phyloP scores from a whole-genome alignment of 64 coral and sea anemone species.

The Porites australiensis region DNA sequence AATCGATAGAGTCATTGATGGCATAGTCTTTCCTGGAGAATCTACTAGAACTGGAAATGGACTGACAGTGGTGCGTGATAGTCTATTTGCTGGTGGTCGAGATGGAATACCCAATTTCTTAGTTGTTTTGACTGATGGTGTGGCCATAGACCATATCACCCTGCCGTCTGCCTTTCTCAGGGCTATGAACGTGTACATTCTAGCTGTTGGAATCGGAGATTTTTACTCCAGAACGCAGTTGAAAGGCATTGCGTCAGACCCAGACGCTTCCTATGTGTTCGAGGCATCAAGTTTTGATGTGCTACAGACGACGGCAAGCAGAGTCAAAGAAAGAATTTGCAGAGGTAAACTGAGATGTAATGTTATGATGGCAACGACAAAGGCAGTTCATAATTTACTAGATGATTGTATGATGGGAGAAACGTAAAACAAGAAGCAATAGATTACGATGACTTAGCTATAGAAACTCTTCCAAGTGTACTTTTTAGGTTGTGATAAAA shows the following conservation, averaged over 20 bases:
- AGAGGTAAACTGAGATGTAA: slow-evolving; percentile 4
- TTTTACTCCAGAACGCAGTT: slow-evolving; percentile 5
- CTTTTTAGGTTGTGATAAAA: no score
- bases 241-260: slow-evolving; percentile 43
- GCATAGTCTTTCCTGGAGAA: slow-evolving; percentile 52
- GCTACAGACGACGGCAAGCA: slow-evolving; percentile 21
- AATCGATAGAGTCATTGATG: slow-evolving; percentile 45
- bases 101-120: slow-evolving; percentile 65
- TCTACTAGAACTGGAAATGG: slow-evolving; percentile 69
- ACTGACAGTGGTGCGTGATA: not conserved
- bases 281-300: slow-evolving; percentile 21
- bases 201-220: slow-evolving; percentile 58
- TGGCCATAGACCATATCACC: slow-evolving; percentile 18
- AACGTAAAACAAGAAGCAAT: no score
- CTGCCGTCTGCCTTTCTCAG: slow-evolving; percentile 37
- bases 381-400: no score
- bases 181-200: slow-evolving; percentile 30
- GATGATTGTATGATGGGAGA: no score
- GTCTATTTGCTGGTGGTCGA: slow-evolving; percentile 56
- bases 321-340: slow-evolving; percentile 64
- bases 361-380: no score
- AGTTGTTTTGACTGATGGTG: slow-evolving; percentile 65
- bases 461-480: no score
- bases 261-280: slow-evolving; percentile 67
- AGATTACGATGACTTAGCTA: no score